Evolutionary conservation across 2,113 vertebrate species (phyloP), one percentile per base, ranked within the genome.

Genomic region (Serilophus lunatus): DNA sequence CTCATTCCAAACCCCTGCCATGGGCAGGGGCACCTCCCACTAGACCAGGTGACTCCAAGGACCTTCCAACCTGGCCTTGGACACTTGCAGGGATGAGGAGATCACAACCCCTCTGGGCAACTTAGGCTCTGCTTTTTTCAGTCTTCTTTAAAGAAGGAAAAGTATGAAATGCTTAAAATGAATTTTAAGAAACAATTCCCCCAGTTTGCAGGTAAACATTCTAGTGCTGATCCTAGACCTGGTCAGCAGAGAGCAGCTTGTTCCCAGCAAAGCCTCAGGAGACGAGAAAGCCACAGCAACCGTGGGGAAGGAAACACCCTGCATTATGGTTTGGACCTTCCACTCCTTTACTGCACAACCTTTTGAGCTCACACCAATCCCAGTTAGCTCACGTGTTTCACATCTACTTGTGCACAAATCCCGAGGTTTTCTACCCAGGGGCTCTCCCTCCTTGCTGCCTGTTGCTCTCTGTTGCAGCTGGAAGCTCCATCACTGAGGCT

Each of bases 251-350:
- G n/a, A 81, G 72, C 68, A 91, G 54, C 77, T 92, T 28, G 5
- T 18, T 81, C 69, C 49, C 64, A 69, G 36, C 0, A 5, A 88
- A 76, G 29, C 2, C 1, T 1, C 26, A 33, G 31, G 10, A 72
- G 10, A 12, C 75, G 17, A 22, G 50, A 81, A 88, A 86, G 33
- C 82, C 1, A 7, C 29, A 22, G 15, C 28, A 66, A 54, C 18
- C 0, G 0, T 1, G 1, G 10, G 26, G 33, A 80, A 76, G 14
- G 22, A 68, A 65, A 88, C 45, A 18, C 3, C 42, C 45, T 61
- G 45, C 7, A 33, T n/a, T 9, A 33, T 0, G 1, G 69, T 81
- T 81, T 36, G 14, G 45, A 89, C 18, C 29, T 89, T 56, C 40
- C 29, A n/a, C 49, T 86, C 40, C n/a, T 63, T 44, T 11, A 53